Evolutionary conservation across 2,113 vertebrate genomes (phyloP), one percentile per base, ranked within the genome.

Genomic region (Chaenogobius annularis): DNA sequence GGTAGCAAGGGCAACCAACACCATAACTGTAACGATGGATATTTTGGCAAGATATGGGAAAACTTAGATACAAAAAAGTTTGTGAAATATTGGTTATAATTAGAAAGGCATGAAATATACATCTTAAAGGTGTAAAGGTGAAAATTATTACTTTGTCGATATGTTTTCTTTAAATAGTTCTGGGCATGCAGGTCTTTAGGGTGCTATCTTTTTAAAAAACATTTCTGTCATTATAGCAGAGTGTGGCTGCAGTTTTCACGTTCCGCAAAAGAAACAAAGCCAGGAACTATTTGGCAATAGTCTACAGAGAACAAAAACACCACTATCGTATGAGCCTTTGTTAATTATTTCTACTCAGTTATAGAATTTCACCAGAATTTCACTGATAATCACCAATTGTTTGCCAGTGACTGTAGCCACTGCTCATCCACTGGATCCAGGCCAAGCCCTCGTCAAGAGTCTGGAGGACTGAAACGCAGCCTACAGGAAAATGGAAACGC

Each of bases 361-460:
- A 2, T 19, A 62, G 31, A 26, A 62, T 62, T 62, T 37, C 17
- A 63, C 17, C 61, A 43, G 26, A 31, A 10, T 63, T 63, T 63
- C 14, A 10, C 59, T 62, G 15, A 37, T 40, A 1, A 62, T 37
- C 64, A 62, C 54, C 78, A 61, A 81, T 75, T 75, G 61, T 35
- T 68, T 40, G 0, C 22, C 20, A 69, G 46, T 20, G 70, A 70
- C 58, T 61, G 61, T 63, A 63, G 61, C 17, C 70, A 46, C 77
- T 62, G 72, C 72, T 79, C 64, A 68, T 67, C 46, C 56, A 47
- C 10, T 74, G 61, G 68, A 78, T 74, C 59, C 50, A 4, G 77
- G 78, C 71, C 78, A 84, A 70, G 50, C 67, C 67, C 66, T 68
- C 69, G 65, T 62, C 37, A 62, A 64, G 78, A 74, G 54, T 73